phyloP scores from a whole-genome alignment of 2,113 vertebrate genomes.

The Azemiops feae region DNA sequence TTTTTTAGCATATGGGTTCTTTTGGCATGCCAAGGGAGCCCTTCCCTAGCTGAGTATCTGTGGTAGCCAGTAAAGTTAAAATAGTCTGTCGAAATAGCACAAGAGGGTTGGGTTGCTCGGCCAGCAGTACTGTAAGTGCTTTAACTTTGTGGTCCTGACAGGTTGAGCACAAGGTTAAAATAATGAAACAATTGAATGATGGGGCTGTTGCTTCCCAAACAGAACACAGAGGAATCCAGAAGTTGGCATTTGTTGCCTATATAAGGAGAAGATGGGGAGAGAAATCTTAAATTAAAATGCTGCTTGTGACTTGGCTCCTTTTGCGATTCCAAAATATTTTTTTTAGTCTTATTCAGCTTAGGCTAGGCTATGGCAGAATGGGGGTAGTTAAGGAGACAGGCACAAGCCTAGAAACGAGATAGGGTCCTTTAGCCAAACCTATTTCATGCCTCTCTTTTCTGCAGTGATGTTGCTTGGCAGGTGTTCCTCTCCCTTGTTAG shows the following conservation, averaged over 20 bases:
- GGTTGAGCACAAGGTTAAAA: neutral
- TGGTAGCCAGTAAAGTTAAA: neutral
- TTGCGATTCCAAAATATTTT: neutral
- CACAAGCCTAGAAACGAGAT: neutral
- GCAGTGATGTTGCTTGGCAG: neutral
- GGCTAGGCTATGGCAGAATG: neutral
- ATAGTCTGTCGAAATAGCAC: neutral
- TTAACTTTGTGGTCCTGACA: neutral
- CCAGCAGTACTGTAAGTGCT: neutral
- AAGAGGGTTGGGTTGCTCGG: neutral
- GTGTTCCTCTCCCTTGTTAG: neutral
- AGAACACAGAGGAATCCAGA: neutral
- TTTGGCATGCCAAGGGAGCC: neutral
- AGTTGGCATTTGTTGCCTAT: neutral
- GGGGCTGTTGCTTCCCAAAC: neutral
- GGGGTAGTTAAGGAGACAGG: neutral
- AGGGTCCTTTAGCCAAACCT: neutral
- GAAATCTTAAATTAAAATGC: neutral
- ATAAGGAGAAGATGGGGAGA: neutral
- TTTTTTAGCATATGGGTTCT: neutral
- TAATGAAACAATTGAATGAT: neutral
- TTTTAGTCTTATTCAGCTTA: neutral
- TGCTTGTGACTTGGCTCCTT: neutral
- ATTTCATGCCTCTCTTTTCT: neutral
- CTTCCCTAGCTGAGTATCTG: neutral